These are phyloP conservation scores for Synergus laeviventris DNA, from an alignment of 2,888 invertebrate species.

Conservation along the genomic window DNA sequence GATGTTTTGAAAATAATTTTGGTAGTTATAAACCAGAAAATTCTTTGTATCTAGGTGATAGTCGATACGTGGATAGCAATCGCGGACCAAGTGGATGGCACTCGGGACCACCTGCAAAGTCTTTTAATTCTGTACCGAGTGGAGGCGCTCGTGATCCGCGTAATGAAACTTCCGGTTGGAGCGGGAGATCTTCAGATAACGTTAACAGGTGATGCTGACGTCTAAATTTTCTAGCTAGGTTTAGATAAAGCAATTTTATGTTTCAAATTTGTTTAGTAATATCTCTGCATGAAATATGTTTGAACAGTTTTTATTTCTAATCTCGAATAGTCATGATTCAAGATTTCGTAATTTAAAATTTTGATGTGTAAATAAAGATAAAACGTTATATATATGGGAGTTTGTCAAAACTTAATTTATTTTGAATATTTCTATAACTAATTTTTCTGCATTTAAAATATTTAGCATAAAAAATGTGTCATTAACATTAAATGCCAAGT, in stretches of 20 bases:
- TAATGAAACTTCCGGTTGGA: conserved; percentile 72
- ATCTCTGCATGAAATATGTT: too few species aligned
- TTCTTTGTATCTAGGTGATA: conserved; percentile 66
- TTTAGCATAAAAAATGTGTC: too few species aligned
- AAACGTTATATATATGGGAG: too few species aligned
- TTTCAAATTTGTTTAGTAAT: too few species aligned
- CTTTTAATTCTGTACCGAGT: conserved; percentile 72
- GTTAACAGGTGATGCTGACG: conserved; percentile 68
- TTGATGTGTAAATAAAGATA: too few species aligned
- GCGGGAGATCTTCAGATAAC: conserved; percentile 71
- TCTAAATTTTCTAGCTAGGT: conserved; percentile 6
- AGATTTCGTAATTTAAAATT: too few species aligned
- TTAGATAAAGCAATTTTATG: too few species aligned
- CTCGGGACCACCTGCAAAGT: conserved; percentile 70
- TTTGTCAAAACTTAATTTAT: too few species aligned
- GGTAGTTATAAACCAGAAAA: background rate
- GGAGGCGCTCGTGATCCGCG: conserved; percentile 71
- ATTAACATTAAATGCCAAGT: too few species aligned
- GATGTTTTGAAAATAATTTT: background rate
- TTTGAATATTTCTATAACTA: too few species aligned
- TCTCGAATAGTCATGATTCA: too few species aligned
- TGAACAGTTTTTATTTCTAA: background rate
- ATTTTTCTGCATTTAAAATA: too few species aligned
- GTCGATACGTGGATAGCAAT: conserved; percentile 72
- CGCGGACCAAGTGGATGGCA: conserved; percentile 73